Percentiles rank a stretch among this genome's conserved stretches.
These are phyloP conservation scores for Hemistola chrysoprasaria DNA, from an alignment of 2,888 invertebrate genomes.

Conservation along the genomic window DNA sequence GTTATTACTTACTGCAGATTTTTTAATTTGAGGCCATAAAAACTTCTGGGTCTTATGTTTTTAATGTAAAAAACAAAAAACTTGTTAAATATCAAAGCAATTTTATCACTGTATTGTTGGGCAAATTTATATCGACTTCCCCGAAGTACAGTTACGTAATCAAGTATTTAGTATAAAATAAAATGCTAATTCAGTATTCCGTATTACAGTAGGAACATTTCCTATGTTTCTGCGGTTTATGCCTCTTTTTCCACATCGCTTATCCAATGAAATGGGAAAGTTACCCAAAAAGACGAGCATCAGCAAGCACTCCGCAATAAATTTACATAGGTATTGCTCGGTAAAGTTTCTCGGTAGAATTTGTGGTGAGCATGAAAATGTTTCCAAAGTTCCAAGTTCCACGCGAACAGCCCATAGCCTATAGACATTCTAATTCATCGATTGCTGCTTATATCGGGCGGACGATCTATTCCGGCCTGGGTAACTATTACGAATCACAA, in stretches of 20 bases:
- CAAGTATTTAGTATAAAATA: too few relatives aligned
- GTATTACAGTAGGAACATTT: constrained; percentile 7
- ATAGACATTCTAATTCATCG: constrained; percentile 61
- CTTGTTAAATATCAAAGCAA: too few relatives aligned
- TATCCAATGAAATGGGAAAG: constrained; percentile 28
- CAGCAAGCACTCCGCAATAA: constrained; percentile 28
- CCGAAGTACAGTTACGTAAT: neutral
- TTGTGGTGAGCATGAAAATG: constrained; percentile 50
- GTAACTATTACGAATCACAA: constrained; percentile 68
- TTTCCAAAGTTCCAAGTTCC: constrained; percentile 37
- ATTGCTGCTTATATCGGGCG: constrained; percentile 55
- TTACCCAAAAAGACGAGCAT: constrained; percentile 19
- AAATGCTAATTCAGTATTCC: too few relatives aligned
- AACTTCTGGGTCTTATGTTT: constrained; percentile 8
- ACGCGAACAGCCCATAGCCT: constrained; percentile 47
- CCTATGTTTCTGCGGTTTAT: constrained; percentile 22
- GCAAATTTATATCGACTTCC: constrained; percentile 2
- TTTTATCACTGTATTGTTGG: neutral
- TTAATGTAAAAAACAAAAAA: too few relatives aligned
- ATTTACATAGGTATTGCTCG: constrained; percentile 52
- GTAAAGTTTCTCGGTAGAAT: constrained; percentile 45
- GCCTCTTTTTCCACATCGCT: constrained; percentile 24
- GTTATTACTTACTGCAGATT: constrained; percentile 43
- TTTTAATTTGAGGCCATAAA: constrained; percentile 48
- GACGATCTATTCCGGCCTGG: constrained; percentile 70